Conservation (phyloP, 2,888 invertebrate species). For the Orthonevra nobilis region DNA sequence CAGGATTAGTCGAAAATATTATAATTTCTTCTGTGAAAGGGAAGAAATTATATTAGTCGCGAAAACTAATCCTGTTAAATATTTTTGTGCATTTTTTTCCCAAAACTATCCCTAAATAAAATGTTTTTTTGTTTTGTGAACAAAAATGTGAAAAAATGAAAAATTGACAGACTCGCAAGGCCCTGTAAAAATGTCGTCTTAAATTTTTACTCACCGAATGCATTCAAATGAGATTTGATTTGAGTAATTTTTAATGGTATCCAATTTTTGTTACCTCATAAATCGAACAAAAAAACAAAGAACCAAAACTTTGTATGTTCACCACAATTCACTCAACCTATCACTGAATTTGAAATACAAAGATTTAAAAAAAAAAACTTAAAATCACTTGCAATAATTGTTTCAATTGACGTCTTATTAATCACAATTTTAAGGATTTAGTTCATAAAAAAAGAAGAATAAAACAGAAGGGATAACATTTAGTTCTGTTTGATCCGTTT, state of each 20-base stretch:
- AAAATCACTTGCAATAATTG: too few relatives aligned
- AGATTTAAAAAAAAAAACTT: too few relatives aligned
- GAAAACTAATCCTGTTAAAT: too few relatives aligned
- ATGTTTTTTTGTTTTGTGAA: too few relatives aligned
- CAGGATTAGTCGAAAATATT: too few relatives aligned
- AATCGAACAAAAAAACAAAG: constrained; percentile 50
- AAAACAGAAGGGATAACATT: too few relatives aligned
- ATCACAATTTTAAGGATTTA: not conserved
- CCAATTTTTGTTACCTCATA: constrained; percentile 58
- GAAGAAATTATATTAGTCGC: too few relatives aligned
- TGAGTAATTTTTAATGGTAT: constrained; percentile 40
- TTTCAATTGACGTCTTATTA: constrained; percentile 12
- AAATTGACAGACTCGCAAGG: not conserved
- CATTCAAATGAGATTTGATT: constrained; percentile 49
- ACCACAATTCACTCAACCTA: constrained; percentile 26
- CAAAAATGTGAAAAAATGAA: not conserved
- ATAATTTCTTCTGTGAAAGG: too few relatives aligned
- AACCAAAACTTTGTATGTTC: too few relatives aligned
- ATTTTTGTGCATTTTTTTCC: too few relatives aligned
- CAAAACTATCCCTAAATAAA: too few relatives aligned
- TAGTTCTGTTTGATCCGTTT: constrained; percentile 24
- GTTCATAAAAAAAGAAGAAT: too few relatives aligned
- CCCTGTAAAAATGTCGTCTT: not conserved
- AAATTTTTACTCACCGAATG: constrained; percentile 49
- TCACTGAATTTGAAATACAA: not conserved